Evolutionary conservation across 2,113 vertebrate genomes (phyloP).

Genomic region (Echinops telfairi): DNA sequence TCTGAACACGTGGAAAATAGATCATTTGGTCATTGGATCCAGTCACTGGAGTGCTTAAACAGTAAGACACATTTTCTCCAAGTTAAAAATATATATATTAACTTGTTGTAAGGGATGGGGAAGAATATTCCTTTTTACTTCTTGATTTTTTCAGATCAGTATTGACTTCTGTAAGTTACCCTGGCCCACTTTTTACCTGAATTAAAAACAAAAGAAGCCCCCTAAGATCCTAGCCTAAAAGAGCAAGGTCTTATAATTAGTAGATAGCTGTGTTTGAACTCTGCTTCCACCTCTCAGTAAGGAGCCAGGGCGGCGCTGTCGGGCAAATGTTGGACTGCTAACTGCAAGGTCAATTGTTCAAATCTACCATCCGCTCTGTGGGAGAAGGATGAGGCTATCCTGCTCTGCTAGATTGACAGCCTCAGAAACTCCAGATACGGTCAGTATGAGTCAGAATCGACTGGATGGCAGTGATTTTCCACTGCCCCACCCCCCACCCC

Average conservation of each 20-base stretch:
- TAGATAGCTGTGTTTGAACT: not conserved
- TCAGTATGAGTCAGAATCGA: too few relatives aligned
- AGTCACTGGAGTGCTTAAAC: not conserved
- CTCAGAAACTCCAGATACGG: too few relatives aligned
- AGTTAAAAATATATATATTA: not conserved
- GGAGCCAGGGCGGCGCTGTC: too few relatives aligned
- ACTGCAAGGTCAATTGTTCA: too few relatives aligned
- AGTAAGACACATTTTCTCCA: not conserved
- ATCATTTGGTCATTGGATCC: constrained; percentile 12
- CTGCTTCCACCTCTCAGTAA: not conserved
- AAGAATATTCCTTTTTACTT: not conserved
- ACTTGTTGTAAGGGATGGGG: not conserved
- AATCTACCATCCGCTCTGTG: too few relatives aligned
- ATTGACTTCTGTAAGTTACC: not conserved
- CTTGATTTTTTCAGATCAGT: constrained; percentile 5
- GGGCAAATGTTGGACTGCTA: too few relatives aligned
- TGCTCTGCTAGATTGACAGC: too few relatives aligned
- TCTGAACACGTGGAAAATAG: constrained; percentile 34
- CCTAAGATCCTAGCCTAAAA: not conserved
- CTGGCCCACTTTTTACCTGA: not conserved
- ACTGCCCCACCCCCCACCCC: too few relatives aligned
- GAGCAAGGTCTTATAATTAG: not conserved
- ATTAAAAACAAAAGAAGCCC: constrained; percentile 15
- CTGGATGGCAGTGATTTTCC: too few relatives aligned
- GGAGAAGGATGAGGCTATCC: too few relatives aligned